These are phyloP conservation scores for Scaeva pyrastri DNA, from an alignment of 2,888 invertebrate species.

Conservation along the genomic window DNA sequence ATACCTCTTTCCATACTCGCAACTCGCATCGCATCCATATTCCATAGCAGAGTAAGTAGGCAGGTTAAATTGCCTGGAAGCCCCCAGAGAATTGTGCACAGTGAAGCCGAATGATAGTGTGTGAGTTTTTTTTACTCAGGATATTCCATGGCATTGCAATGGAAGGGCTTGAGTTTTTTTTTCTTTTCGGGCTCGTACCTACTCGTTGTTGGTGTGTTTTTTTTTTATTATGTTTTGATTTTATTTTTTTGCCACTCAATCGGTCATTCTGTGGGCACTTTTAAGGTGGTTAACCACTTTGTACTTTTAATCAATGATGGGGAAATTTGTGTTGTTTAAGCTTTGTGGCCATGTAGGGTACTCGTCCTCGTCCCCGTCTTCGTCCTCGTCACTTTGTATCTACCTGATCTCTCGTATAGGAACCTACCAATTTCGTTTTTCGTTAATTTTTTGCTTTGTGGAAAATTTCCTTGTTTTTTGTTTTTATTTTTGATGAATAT, in stretches of 20 bases:
- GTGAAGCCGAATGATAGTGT: conserved; percentile 70
- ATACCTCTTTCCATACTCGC: conserved; percentile 25
- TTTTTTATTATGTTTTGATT: conserved; percentile 13
- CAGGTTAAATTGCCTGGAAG: conserved; percentile 75
- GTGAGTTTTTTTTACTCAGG: conserved; percentile 56
- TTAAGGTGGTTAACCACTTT: conserved; percentile 70
- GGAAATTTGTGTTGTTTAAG: conserved; percentile 57
- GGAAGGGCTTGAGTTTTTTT: conserved; percentile 28
- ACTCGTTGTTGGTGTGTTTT: not conserved
- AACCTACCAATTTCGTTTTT: conserved; percentile 6
- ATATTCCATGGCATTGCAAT: conserved; percentile 28
- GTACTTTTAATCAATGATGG: conserved; percentile 71
- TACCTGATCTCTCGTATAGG: not conserved
- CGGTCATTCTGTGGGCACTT: conserved; percentile 73
- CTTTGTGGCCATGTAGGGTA: conserved; percentile 45
- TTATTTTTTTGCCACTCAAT: conserved; percentile 61
- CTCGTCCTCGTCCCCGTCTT: not conserved
- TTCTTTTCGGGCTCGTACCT: not conserved
- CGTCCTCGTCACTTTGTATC: not conserved
- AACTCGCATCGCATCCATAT: too few species aligned
- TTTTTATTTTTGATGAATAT: conserved; percentile 11
- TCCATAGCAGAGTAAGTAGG: conserved; percentile 60
- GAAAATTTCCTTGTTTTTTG: conserved; percentile 18
- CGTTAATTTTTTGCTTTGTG: not conserved
- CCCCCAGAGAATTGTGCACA: conserved; percentile 52